phyloP scores from a whole-genome alignment of 2,888 invertebrate species.

The Drepanosiphum platanoidis region DNA sequence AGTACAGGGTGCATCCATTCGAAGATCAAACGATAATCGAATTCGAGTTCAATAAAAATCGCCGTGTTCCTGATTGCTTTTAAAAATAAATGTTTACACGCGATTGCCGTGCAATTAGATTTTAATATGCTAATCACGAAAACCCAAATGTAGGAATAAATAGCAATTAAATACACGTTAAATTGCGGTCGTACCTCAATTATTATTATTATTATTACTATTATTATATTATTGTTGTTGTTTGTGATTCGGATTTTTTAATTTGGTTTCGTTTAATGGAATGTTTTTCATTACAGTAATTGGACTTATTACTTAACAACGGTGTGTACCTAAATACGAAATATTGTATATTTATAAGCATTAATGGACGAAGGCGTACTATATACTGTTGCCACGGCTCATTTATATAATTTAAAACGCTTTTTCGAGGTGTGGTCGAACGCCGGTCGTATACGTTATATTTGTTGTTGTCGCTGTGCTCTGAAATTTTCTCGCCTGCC shows the following conservation, averaged over 20 bases:
- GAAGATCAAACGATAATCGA: too few relatives aligned
- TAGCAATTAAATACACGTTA: neutral
- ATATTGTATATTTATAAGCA: neutral
- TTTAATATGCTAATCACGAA: neutral
- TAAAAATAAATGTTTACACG: too few relatives aligned
- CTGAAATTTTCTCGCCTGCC: neutral
- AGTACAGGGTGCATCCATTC: neutral
- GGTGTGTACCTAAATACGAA: neutral
- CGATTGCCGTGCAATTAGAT: neutral
- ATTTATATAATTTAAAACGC: slow-evolving; percentile 36
- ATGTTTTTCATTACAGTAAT: slow-evolving; percentile 11
- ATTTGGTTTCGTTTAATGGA: neutral
- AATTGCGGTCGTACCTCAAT: too few relatives aligned
- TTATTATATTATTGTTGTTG: neutral
- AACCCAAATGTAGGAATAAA: neutral
- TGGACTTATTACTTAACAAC: slow-evolving; percentile 15
- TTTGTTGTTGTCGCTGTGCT: neutral
- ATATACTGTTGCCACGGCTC: neutral
- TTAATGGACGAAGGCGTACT: neutral
- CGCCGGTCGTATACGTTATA: neutral
- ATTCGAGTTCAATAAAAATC: too few relatives aligned
- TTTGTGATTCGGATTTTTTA: neutral
- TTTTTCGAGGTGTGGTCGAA: slow-evolving; percentile 11
- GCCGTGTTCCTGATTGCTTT: neutral
- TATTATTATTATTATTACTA: too few relatives aligned